phyloP scores from a whole-genome alignment of 1,140 invertebrate genomes.

The Drosophila sturtevanti region DNA sequence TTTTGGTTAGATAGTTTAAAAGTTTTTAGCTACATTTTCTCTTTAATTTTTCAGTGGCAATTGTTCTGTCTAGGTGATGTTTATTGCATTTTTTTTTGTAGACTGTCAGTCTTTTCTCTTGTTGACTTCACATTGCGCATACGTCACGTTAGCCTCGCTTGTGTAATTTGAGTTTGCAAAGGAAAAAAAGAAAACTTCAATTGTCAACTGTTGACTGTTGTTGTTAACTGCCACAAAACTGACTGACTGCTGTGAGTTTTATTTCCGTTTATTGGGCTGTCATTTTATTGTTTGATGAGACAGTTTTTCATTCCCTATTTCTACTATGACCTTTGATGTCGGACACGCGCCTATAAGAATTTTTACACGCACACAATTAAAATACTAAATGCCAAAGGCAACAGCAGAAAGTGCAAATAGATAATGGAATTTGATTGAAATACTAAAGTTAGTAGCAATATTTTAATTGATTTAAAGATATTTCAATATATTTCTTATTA shows the following conservation, averaged over 20 bases:
- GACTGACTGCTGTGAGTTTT: neutral
- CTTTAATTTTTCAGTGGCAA: neutral
- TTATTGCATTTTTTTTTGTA: conserved; percentile 65
- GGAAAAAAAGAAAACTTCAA: conserved; percentile 61
- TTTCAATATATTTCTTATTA: neutral
- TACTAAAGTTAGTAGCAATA: conserved; percentile 38
- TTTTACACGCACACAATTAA: conserved; percentile 1
- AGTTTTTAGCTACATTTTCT: conserved; percentile 1
- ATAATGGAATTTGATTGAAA: conserved; percentile 41
- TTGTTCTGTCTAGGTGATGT: conserved; percentile 22
- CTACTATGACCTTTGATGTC: conserved; percentile 50
- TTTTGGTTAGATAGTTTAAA: neutral
- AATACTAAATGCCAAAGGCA: conserved; percentile 30
- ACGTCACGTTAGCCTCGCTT: conserved; percentile 43
- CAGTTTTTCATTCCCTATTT: neutral
- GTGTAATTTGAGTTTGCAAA: conserved; percentile 53
- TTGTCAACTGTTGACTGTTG: conserved; percentile 50
- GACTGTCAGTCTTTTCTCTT: conserved; percentile 44
- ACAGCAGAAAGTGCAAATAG: conserved; percentile 10
- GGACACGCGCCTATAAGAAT: conserved; percentile 29
- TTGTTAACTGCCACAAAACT: conserved; percentile 20
- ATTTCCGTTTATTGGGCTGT: conserved; percentile 61
- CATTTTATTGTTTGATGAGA: conserved; percentile 63
- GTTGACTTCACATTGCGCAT: conserved; percentile 54
- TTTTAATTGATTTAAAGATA: neutral